These are phyloP conservation scores for Bombus haemorrhoidalis DNA, from an alignment of 1,140 invertebrate genomes.

Conservation along the genomic window DNA sequence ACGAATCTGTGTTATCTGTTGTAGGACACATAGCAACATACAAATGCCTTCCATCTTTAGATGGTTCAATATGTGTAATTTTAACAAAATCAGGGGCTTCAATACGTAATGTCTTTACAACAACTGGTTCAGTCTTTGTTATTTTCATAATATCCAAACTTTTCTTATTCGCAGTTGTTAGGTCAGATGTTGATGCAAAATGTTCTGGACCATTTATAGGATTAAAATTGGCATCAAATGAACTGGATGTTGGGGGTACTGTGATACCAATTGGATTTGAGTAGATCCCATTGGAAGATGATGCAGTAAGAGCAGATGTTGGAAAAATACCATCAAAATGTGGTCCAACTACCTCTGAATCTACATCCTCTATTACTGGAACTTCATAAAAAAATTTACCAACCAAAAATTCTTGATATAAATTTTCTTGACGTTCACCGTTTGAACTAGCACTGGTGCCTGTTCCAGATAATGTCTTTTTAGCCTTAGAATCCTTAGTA, in stretches of 20 bases:
- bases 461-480: conserved; percentile 80
- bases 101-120: conserved; percentile 77
- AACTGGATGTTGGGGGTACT: conserved; percentile 70
- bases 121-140: conserved; percentile 76
- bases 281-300: conserved; percentile 78
- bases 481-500: conserved; percentile 76
- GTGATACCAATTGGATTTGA: conserved; percentile 71
- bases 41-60: conserved; percentile 86
- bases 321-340: conserved; percentile 76
- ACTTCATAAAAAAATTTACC: conserved; percentile 80
- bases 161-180: conserved; percentile 74
- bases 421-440: conserved; percentile 77
- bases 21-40: conserved; percentile 85
- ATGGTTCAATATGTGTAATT: conserved; percentile 85
- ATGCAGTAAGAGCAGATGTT: conserved; percentile 69
- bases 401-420: conserved; percentile 80
- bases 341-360: conserved; percentile 73
- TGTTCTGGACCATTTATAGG: conserved; percentile 76
- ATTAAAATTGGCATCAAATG: conserved; percentile 78
- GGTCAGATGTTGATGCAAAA: conserved; percentile 79
- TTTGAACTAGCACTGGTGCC: conserved; percentile 81
- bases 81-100: conserved; percentile 77
- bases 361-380: conserved; percentile 80
- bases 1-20: conserved; percentile 51
- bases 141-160: conserved; percentile 71